phyloP scores from a whole-genome alignment of 2,888 invertebrate genomes.

The Drosophila mulleri region DNA sequence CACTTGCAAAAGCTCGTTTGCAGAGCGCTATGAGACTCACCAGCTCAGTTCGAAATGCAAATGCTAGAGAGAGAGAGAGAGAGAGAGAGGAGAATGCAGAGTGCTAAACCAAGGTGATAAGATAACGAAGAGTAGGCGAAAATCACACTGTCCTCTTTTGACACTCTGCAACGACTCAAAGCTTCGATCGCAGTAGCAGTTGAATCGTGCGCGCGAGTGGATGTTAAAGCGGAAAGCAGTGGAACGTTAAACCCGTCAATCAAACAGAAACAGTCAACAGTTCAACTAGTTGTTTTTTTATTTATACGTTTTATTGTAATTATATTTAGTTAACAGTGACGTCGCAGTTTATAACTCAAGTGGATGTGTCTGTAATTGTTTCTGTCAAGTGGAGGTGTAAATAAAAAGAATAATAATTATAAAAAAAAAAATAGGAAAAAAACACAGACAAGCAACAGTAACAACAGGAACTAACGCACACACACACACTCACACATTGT shows the following conservation, averaged over 20 bases:
- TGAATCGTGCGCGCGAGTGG: conserved; percentile 52
- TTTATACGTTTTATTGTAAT: conserved; percentile 30
- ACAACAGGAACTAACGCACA: background rate
- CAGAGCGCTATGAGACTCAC: background rate
- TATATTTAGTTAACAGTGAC: conserved; percentile 55
- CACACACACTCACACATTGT: background rate
- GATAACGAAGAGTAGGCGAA: conserved; percentile 32
- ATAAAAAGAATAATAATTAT: background rate
- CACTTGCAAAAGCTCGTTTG: conserved; percentile 23
- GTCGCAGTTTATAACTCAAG: conserved; percentile 9
- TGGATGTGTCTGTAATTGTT: conserved; percentile 5
- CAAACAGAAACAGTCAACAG: conserved; percentile 28
- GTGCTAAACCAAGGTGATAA: conserved; percentile 49
- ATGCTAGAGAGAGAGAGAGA: too few relatives aligned
- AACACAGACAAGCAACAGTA: conserved; percentile 3
- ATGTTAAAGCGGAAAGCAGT: conserved; percentile 29
- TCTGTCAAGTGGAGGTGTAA: conserved; percentile 24
- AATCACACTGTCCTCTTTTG: conserved; percentile 29
- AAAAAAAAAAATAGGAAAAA: background rate
- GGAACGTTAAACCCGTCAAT: conserved; percentile 52
- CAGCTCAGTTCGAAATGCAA: background rate
- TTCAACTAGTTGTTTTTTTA: conserved; percentile 4
- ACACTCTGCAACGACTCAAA: conserved; percentile 22
- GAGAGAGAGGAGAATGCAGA: conserved; percentile 5
- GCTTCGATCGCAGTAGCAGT: conserved; percentile 56